Evolutionary conservation across 2,797 vertebrate genomes (phyloP), one percentile per base, ranked within the genome.

Genomic region (Morelia viridis): DNA sequence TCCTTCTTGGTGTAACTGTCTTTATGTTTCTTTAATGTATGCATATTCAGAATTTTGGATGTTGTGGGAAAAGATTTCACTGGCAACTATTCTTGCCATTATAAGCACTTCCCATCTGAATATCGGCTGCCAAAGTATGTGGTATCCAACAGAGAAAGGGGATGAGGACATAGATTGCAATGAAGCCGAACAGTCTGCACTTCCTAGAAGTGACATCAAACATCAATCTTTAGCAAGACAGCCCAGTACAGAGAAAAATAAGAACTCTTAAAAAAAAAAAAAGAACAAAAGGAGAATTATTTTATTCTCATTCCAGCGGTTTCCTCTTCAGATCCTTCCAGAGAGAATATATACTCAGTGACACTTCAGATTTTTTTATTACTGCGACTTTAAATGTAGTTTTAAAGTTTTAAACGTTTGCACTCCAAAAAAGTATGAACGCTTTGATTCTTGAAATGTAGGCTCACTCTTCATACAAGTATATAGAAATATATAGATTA

Each of bases 141-240:
- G 97, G 97, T 94, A 94, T 98, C 99, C 98, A 97, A 98, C 97
- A 91, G 98, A 98, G 98, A 96, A 94, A 94, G 96, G 97, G 97
- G 97, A 98, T 97, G 97, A 98, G 98, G 98, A 98, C 98, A 97
- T 96, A 97, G 98, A 96, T 97, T 98, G 98, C 98, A 98, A 98
- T 97, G 98, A 98, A 98, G 98, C 98, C 97, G 97, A 98, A 98
- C 98, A 92, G 97, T 98, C 97, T 98, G 97, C 96, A 98, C 98
- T 99, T 99, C 98, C 98, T 98, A 98, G 96, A 95, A 95, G 96
- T 98, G 98, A 99, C 98, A 98, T 97, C 96, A 96, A 93, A 96
- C 98, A 99, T 99, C 98, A 98, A 99, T 99, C 98, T 99, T 98
- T 95, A 95, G 94, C 96, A 94, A 97, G 97, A 97, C 97, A 97